Evolutionary conservation across 2,888 invertebrate genomes (phyloP), one percentile per base, ranked within the genome.

Genomic region (Sphaerophoria rueppellii): DNA sequence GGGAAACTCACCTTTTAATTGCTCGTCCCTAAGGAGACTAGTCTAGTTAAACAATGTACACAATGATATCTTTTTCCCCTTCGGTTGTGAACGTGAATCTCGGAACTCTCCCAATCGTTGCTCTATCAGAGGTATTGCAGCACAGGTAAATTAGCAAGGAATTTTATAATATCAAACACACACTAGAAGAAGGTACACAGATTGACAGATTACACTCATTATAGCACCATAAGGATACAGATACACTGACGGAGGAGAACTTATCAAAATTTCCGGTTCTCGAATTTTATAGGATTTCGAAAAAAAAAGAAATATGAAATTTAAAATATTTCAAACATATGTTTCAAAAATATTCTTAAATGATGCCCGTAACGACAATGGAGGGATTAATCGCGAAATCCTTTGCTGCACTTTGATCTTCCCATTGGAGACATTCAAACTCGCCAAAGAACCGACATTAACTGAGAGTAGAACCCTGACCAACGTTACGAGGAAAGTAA

Each of bases 1-100:
- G 37, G 40, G 43, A 52, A 24, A 80, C 80, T 83, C 46, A 83
- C 83, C 83, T 80, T 83, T 83, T 76, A 48, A 54, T 67, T 69
- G 57, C 37, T 58, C 75, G 71, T 50, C 60, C 50, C 40, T 14
- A 46, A 60, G 54, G 54, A 72, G 40, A 57, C 37, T 65, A 46
- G 24, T 43, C 54, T 58, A 35, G 5, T 46, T 60, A 52, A 37
- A 12, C 35, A 54, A 24, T 58, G 60, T 40, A 70, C 24, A 24
- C 24, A 24, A 24, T 58, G 63, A 24, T 48, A 71, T 46, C 35
- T 46, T 24, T 48, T 46, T 32, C 50, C 54, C 5, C 58, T 74
- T 24, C 24, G 24, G 32, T 52, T 74, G 46, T 58, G 11, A 24
- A 63, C 69, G 70, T 69, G 67, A 32, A 69, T 57, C 61, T 78